phyloP scores from a whole-genome alignment of 2,797 vertebrate species.

The Parambassis ranga region DNA sequence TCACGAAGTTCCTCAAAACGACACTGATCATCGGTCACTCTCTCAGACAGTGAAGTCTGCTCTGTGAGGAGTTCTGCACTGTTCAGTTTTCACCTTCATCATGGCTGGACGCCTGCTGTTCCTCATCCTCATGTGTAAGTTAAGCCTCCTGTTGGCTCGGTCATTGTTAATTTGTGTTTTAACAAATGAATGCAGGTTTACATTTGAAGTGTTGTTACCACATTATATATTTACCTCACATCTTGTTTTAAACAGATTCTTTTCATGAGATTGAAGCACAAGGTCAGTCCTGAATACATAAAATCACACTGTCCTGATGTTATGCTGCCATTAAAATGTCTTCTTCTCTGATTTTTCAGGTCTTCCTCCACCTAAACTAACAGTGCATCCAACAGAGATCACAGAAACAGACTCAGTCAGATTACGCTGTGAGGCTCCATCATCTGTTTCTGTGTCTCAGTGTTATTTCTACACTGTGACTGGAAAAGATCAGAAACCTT shows the following conservation, averaged over 20 bases:
- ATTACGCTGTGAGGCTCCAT: slow-evolving; percentile 37
- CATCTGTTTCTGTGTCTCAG: neutral
- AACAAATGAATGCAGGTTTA: neutral
- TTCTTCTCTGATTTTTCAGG: no score
- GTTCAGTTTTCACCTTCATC: neutral
- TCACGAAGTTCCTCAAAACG: neutral
- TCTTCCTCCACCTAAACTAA: slow-evolving; percentile 10
- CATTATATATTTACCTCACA: accelerated
- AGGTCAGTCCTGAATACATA: slow-evolving; percentile 3
- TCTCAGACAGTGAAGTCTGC: neutral
- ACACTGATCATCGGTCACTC: neutral
- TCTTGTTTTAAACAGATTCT: slow-evolving; percentile 3
- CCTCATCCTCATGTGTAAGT: slow-evolving; percentile 40
- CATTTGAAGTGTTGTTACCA: neutral
- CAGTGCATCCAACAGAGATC: neutral
- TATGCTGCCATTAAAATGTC: no score
- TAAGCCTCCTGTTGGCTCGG: neutral
- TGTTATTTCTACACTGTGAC: no score
- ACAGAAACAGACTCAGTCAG: slow-evolving; percentile 38
- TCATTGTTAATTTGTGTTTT: neutral
- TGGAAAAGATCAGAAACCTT: accelerated
- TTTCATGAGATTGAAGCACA: neutral
- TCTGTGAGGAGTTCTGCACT: no score
- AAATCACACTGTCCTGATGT: no score
- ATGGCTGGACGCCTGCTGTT: slow-evolving; percentile 12